Evolutionary conservation across 2,113 vertebrate genomes (phyloP).

Genomic region (Neodontobutis hainanensis): DNA sequence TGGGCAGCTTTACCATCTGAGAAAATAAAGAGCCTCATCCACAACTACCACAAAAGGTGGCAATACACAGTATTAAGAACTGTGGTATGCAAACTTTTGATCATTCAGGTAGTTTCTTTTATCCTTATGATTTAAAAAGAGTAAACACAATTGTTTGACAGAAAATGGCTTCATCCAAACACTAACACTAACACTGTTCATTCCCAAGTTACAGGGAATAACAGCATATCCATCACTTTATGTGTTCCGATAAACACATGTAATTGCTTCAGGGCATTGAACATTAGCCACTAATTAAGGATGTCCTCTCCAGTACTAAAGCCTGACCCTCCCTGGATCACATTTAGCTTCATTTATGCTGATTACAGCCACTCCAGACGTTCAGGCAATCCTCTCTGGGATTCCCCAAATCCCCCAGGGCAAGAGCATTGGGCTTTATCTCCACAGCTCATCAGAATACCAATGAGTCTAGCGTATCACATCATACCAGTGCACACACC

Average conservation of each 20-base stretch:
- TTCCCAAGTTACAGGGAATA: not conserved
- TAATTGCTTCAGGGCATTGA: conserved; percentile 16
- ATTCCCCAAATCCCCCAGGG: conserved; percentile 41
- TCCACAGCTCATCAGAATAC: conserved; percentile 56
- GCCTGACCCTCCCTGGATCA: conserved; percentile 10
- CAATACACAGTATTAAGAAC: too few relatives aligned
- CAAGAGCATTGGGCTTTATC: conserved; percentile 48
- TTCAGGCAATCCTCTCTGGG: conserved; percentile 40
- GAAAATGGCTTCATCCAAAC: too few relatives aligned
- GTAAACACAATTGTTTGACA: too few relatives aligned
- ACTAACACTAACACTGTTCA: not conserved
- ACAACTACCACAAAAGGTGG: too few relatives aligned
- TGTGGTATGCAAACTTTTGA: too few relatives aligned
- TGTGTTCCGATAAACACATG: conserved; percentile 33
- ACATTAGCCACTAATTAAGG: conserved; percentile 39
- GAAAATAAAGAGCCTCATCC: too few relatives aligned
- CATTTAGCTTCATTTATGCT: conserved; percentile 57
- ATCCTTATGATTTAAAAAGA: too few relatives aligned
- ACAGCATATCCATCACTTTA: conserved; percentile 15
- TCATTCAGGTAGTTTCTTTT: too few relatives aligned
- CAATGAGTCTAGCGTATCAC: conserved; percentile 48
- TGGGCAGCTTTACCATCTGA: too few relatives aligned
- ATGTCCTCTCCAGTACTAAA: conserved; percentile 21
- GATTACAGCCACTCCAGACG: conserved; percentile 43
- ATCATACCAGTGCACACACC: conserved; percentile 20